Evolutionary conservation across 1,140 invertebrate species (phyloP), one percentile per base, ranked within the genome.

Genomic region (Laupala kohalensis): DNA sequence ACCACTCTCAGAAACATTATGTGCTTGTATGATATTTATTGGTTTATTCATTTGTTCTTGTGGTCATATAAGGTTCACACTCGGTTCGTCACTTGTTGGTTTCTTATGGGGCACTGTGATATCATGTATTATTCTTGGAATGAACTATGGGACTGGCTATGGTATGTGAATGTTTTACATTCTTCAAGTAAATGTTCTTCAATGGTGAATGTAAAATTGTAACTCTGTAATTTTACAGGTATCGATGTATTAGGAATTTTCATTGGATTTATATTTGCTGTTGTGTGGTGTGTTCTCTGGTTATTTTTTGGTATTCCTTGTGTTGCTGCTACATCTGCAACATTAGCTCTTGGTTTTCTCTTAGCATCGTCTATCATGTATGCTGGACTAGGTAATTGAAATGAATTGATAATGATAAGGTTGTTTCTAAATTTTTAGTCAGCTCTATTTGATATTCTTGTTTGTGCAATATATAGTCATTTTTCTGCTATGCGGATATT

Each of bases 11-110:
- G 82, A 83, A 74, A 74, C 84, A 4, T 74, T 87, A 3, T 85
- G 82, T 73, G 84, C 82, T 0, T 71, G 82, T 1, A 75, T 85
- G 6, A 73, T 88, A 12, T 83, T 89, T 74, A 70, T 86, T 30
- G 89, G 89, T 4, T 12, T 87, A 0, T 84, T 89, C 71, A 73
- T 86, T 0, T 84, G 84, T 71, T 83, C 86, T 75, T 80, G 84
- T 63, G 89, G 88, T 6, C 88, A 89, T 75, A 80, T 81, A 23
- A 87, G 85, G 77, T 87, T 89, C 76, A 86, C 84, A 76, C 82
- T 82, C 72, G 85, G 86, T 77, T 82, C 86, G 78, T 87, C 86
- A 74, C 73, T 87, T 4, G 73, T 84, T 19, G 83, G 82, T 28
- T 79, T 81, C 71, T 77, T 83, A 5, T 78, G 79, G 73, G 83